Percentiles rank a stretch among this genome's conserved stretches.
Conservation (phyloP, 64 coral and sea anemone genomes). For the Actinia tenebrosa region DNA sequence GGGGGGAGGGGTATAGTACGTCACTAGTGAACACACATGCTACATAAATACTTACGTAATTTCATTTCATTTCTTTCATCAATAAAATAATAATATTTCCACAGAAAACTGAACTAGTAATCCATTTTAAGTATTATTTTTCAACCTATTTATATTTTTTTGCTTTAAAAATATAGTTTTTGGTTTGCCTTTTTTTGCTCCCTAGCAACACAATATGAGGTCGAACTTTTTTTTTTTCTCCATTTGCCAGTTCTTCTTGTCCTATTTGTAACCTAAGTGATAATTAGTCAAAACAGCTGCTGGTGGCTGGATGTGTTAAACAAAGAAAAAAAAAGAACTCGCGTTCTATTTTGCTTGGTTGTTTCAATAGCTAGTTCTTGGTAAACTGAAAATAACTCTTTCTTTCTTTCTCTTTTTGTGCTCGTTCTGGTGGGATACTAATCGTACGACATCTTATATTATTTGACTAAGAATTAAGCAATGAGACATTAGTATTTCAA, state of each 20-base stretch:
- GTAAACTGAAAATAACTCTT: not conserved
- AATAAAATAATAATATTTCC: not conserved
- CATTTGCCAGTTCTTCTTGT: not conserved
- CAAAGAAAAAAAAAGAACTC: not conserved
- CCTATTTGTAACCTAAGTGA: not conserved
- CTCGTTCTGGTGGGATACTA: too few relatives aligned
- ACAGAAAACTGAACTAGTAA: not conserved
- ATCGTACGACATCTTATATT: too few relatives aligned
- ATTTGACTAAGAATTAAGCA: too few relatives aligned
- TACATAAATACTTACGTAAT: not conserved
- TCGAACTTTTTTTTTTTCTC: not conserved
- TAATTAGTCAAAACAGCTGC: constrained; percentile 2
- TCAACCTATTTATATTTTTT: not conserved
- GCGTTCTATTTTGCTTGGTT: not conserved
- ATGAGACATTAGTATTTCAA: too few relatives aligned
- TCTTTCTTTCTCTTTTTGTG: too few relatives aligned
- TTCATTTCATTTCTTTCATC: not conserved
- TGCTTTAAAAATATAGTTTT: not conserved
- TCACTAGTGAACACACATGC: not conserved
- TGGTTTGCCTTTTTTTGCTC: not conserved
- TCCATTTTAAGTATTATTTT: not conserved
- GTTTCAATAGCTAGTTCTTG: not conserved
- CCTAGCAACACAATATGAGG: not conserved
- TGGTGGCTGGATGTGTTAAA: not conserved
- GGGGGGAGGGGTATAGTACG: not conserved